A percentile compares a stretch with the other conserved stretches of the same genome.
Conservation (phyloP, 2,797 vertebrate species). For the Eutrigla gurnardus region DNA sequence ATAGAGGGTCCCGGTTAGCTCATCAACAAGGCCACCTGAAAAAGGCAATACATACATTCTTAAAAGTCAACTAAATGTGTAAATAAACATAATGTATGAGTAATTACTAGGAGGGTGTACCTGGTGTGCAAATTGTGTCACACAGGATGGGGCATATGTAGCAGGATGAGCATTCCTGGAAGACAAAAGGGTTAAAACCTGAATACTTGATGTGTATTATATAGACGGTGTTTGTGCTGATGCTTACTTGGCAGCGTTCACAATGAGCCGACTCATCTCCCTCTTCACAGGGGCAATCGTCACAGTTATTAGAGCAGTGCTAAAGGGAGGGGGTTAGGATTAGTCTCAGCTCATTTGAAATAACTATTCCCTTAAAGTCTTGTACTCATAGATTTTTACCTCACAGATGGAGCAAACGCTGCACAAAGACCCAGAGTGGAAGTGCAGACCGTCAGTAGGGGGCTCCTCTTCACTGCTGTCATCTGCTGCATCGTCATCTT, state of each 20-base stretch:
- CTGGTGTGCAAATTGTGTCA: constrained; percentile 88
- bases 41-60: neutral
- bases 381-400: constrained; percentile 58
- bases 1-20: constrained; percentile 83
- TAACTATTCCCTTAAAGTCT: neutral
- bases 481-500: constrained; percentile 15
- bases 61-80: neutral
- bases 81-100: neutral
- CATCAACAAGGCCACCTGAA: constrained; percentile 86
- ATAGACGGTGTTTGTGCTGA: neutral
- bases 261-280: constrained; percentile 83
- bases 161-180: constrained; percentile 87
- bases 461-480: constrained; percentile 39
- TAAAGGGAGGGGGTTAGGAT: constrained; percentile 30
- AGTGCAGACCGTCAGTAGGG: constrained; percentile 23
- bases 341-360: neutral
- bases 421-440: constrained; percentile 79
- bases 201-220: neutral
- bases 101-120: constrained; percentile 66
- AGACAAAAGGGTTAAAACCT: neutral
- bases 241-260: constrained; percentile 84
- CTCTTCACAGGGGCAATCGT: constrained; percentile 79
- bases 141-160: constrained; percentile 89
- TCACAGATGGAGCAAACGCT: constrained; percentile 80
- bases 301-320: constrained; percentile 78